A percentile compares a stretch with the other conserved stretches of the same genome.
These are phyloP conservation scores for Drosophila prolongata DNA, from an alignment of 2,888 invertebrate genomes.

Conservation along the genomic window DNA sequence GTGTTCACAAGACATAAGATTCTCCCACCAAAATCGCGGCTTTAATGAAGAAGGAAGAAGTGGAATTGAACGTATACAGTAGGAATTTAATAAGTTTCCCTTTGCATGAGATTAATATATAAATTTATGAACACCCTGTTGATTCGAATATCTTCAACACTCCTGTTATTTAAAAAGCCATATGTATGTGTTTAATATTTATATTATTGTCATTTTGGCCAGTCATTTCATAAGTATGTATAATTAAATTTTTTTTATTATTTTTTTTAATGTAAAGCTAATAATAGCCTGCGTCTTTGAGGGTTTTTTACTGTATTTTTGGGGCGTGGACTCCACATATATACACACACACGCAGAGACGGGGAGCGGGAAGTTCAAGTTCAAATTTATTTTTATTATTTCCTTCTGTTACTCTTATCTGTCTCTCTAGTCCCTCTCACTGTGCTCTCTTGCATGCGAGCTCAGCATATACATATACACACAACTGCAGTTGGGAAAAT, in stretches of 20 bases:
- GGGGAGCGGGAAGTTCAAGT: constrained; percentile 74
- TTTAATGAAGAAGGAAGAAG: constrained; percentile 20
- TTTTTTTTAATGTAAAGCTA: too few species aligned
- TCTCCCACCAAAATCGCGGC: neutral
- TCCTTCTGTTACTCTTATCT: constrained; percentile 12
- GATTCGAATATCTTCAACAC: too few species aligned
- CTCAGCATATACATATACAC: constrained; percentile 3
- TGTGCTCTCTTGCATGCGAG: constrained; percentile 51
- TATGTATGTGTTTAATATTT: too few species aligned
- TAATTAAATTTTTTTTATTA: neutral
- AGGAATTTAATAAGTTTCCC: neutral
- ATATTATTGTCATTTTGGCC: too few species aligned
- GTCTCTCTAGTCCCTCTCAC: constrained; percentile 1
- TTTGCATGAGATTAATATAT: too few species aligned
- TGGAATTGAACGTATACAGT: neutral
- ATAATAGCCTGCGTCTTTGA: neutral
- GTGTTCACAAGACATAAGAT: neutral
- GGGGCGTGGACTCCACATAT: constrained; percentile 33
- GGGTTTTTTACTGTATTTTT: constrained; percentile 11
- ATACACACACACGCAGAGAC: constrained; percentile 18
- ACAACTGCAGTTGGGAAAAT: constrained; percentile 62
- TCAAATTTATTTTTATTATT: constrained; percentile 73
- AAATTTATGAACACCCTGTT: too few species aligned
- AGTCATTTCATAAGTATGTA: too few species aligned
- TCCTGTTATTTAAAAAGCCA: too few species aligned